These are phyloP conservation scores for Pelobates cultripes DNA, from an alignment of 2,797 vertebrate genomes.

Conservation along the genomic window DNA sequence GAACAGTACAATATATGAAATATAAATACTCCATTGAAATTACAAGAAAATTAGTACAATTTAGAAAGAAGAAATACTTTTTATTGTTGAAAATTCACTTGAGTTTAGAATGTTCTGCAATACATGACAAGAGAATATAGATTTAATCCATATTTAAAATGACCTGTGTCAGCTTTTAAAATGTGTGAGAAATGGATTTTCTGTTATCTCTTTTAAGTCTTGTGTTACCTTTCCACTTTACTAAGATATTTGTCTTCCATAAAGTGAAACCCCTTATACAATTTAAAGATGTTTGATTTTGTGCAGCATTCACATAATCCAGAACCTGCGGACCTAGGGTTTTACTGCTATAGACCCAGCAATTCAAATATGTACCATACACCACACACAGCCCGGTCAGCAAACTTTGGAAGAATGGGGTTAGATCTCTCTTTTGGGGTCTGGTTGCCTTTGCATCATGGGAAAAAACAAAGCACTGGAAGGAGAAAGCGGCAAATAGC, in stretches of 20 bases:
- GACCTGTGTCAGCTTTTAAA: conserved; percentile 42
- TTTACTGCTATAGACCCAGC: too few species aligned
- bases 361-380: too few species aligned
- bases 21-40: conserved; percentile 22
- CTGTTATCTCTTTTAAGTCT: conserved; percentile 31
- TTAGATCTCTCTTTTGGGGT: too few species aligned
- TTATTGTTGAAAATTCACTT: conserved; percentile 6
- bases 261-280: neutral
- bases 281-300: too few species aligned
- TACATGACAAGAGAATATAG: conserved; percentile 5
- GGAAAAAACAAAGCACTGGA: too few species aligned
- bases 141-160: conserved; percentile 47
- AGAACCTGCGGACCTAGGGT: too few species aligned
- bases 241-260: conserved; percentile 22
- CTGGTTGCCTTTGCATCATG: too few species aligned
- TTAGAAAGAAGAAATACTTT: conserved; percentile 30
- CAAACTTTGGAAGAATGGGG: too few species aligned
- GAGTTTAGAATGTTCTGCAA: conserved; percentile 13
- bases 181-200: conserved; percentile 47
- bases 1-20: neutral
- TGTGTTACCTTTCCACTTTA: conserved; percentile 23
- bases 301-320: too few species aligned
- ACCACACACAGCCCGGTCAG: too few species aligned
- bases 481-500: too few species aligned
- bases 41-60: conserved; percentile 31